phyloP scores from a whole-genome alignment of 2,113 vertebrate species.

The Promerops cafer region DNA sequence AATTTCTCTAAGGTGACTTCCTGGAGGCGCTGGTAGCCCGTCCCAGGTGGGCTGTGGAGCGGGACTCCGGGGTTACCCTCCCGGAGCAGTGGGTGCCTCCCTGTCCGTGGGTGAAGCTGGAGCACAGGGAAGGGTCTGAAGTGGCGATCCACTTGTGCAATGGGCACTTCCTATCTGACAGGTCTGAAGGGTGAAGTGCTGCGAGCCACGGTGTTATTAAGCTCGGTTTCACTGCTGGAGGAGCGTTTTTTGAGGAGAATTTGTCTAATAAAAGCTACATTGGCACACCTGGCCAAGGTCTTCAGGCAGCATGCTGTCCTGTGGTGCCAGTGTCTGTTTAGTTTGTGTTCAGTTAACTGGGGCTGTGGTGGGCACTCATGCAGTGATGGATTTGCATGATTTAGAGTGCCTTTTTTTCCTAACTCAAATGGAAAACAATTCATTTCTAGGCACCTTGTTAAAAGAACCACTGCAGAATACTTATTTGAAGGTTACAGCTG shows the following conservation, averaged over 20 bases:
- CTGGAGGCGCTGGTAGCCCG: not conserved
- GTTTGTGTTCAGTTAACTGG: not conserved
- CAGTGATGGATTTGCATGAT: not conserved
- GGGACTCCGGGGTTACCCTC: not conserved
- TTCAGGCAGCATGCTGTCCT: not conserved
- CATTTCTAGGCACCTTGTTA: not conserved
- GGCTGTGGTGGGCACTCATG: not conserved
- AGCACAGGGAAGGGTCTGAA: not conserved
- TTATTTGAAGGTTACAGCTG: not conserved
- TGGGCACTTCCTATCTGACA: not conserved
- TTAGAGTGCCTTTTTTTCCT: not conserved
- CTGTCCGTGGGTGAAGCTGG: not conserved
- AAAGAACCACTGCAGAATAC: not conserved
- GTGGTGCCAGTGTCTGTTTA: not conserved
- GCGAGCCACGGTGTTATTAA: fast-evolving
- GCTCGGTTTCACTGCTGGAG: fast-evolving
- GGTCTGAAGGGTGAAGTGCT: not conserved
- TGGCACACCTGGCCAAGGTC: fast-evolving
- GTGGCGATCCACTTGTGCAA: not conserved
- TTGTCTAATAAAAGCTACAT: not conserved
- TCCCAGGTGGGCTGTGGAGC: fast-evolving
- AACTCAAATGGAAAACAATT: too few species aligned
- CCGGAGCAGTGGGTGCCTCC: not conserved
- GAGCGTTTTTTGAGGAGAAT: not conserved
- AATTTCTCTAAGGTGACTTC: not conserved